Evolutionary conservation across 1,140 invertebrate species (phyloP), one percentile per base, ranked within the genome.

Genomic region (Tenebrio molitor): DNA sequence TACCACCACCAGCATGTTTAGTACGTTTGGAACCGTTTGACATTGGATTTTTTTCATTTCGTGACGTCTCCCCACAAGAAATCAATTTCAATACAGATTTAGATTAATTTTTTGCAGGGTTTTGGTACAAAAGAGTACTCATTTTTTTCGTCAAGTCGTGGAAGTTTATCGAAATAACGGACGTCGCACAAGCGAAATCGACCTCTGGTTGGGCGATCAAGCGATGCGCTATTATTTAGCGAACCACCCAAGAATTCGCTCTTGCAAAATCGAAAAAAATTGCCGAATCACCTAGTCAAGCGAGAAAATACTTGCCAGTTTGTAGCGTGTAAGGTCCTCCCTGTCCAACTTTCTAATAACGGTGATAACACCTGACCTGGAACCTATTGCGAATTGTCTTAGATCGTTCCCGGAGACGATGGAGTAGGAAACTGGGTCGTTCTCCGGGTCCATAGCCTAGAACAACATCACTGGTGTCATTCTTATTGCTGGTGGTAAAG

Each of bases 361-460:
- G 63, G 90, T 91, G 53, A 96, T 91, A 21, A 94, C 87, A 2
- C 95, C 95, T 8, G 89, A 93, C 77, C 89, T 92, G 68, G 92
- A 87, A 42, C 93, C 93, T 36, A 97, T 93, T 0, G 89, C 86
- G 80, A 97, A 97, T 80, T 95, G 94, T 10, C 91, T 84, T 1
- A 95, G 84, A 80, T 95, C 93, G 81, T 96, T 96, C 14, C 94
- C 95, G 3, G 91, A 93, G 23, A 92, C 85, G 53, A 96, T 95
- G 0, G 91, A 91, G 82, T 96, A 97, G 0, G 89, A 89, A 0
- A 96, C 91, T 0, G 90, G 90, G 84, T 96, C 94, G 77, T 93
- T 93, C 85, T 96, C 95, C 15, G 94, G 94, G 86, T 97, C 95
- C 74, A 90, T 85, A 1, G 95, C 94, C 90, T 94, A 83, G 0